Percentiles rank a stretch among this genome's conserved stretches.
phyloP scores from a whole-genome alignment of 2,888 invertebrate species.

The Sarcophaga variegata region DNA sequence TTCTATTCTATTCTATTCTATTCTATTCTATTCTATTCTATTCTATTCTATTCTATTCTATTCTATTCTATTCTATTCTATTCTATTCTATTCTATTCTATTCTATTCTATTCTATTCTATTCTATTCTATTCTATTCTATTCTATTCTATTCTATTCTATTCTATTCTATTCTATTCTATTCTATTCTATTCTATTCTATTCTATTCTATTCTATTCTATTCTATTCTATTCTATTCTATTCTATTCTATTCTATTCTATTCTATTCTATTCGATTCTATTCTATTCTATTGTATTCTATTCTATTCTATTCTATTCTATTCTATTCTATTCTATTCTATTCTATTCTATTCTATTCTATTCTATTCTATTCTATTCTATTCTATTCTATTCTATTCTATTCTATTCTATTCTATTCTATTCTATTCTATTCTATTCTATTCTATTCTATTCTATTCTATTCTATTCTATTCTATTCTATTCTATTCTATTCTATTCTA shows the following conservation, averaged over 20 bases:
- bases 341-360: slow-evolving; percentile 35
- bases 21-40: no score
- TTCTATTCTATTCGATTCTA: not conserved
- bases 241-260: slow-evolving; percentile 37
- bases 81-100: slow-evolving; percentile 1
- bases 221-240: slow-evolving; percentile 37
- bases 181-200: slow-evolving; percentile 34
- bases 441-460: slow-evolving; percentile 21
- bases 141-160: slow-evolving; percentile 37
- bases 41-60: no score
- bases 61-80: no score
- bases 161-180: slow-evolving; percentile 37
- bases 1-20: no score
- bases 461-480: slow-evolving; percentile 21
- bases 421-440: slow-evolving; percentile 21
- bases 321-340: slow-evolving; percentile 32
- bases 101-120: slow-evolving; percentile 37
- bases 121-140: slow-evolving; percentile 37
- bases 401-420: slow-evolving; percentile 21
- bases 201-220: slow-evolving; percentile 35
- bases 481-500: slow-evolving; percentile 21
- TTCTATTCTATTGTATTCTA: not conserved
- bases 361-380: slow-evolving; percentile 34
- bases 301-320: not conserved
- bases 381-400: slow-evolving; percentile 24